Percentiles rank a stretch among this genome's conserved stretches.
Evolutionary conservation across 2,113 vertebrate genomes (phyloP).

Genomic region (Cryptomyrus ogoouensis): DNA sequence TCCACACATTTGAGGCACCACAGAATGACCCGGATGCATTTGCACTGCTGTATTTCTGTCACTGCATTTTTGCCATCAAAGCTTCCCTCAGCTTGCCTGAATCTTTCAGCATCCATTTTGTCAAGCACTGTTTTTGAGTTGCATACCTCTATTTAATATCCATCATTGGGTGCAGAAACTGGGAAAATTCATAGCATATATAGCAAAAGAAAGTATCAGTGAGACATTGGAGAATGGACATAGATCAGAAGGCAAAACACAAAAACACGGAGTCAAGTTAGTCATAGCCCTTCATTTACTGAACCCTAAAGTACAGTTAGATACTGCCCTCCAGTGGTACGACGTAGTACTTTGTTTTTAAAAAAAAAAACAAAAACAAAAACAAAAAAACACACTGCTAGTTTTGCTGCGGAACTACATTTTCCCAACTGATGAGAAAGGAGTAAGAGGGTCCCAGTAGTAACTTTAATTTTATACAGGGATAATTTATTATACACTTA

Average conservation of each 20-base stretch:
- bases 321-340: background rate
- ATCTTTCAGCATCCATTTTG: background rate
- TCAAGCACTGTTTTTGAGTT: background rate
- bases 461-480: conserved; percentile 6
- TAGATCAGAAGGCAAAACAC: background rate
- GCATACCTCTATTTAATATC: background rate
- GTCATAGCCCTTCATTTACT: background rate
- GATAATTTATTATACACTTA: conserved; percentile 2
- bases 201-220: background rate
- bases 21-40: background rate
- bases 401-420: background rate
- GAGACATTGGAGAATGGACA: background rate
- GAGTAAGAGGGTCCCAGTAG: background rate
- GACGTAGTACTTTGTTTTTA: background rate
- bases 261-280: background rate
- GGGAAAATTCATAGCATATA: background rate
- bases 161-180: background rate
- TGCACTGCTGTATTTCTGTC: background rate
- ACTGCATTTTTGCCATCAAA: background rate
- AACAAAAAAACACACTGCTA: background rate
- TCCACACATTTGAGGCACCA: background rate
- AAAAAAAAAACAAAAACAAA: too few relatives aligned
- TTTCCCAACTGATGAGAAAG: background rate
- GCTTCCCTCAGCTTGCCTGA: background rate
- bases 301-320: background rate